A percentile compares a stretch with the other conserved stretches of the same genome.
phyloP scores from a whole-genome alignment of 2,888 invertebrate genomes.

The Leucania comma region DNA sequence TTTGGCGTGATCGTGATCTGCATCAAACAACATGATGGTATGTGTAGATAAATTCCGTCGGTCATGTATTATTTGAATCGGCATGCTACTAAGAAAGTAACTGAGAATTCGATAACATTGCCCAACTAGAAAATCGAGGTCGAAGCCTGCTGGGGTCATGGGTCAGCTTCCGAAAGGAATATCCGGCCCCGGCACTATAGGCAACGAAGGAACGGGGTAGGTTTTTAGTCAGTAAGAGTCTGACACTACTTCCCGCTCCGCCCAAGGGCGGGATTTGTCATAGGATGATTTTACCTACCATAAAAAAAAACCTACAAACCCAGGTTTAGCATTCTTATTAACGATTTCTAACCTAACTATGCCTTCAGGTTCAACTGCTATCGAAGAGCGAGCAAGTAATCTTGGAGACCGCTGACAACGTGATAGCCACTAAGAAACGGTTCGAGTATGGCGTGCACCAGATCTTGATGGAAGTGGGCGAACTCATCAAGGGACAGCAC shows the following conservation, averaged over 20 bases:
- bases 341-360: background rate
- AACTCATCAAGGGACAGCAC: constrained; percentile 91
- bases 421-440: constrained; percentile 95
- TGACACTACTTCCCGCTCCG: too few relatives aligned
- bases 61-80: background rate
- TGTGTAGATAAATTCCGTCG: background rate
- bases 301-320: too few relatives aligned
- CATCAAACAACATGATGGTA: too few relatives aligned
- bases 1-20: too few relatives aligned
- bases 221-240: too few relatives aligned
- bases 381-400: constrained; percentile 94
- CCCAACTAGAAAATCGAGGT: background rate
- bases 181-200: too few relatives aligned
- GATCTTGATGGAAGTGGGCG: constrained; percentile 94
- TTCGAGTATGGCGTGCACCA: constrained; percentile 96
- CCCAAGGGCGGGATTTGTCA: too few relatives aligned
- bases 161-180: too few relatives aligned
- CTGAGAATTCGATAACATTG: background rate
- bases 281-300: too few relatives aligned
- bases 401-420: constrained; percentile 95
- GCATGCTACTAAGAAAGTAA: background rate
- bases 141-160: too few relatives aligned
- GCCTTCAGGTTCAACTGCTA: constrained; percentile 88
- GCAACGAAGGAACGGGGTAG: too few relatives aligned
- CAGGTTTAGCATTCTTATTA: too few relatives aligned